Conservation (phyloP, 1,140 invertebrate species). For the Adoxophyes honmai region DNA sequence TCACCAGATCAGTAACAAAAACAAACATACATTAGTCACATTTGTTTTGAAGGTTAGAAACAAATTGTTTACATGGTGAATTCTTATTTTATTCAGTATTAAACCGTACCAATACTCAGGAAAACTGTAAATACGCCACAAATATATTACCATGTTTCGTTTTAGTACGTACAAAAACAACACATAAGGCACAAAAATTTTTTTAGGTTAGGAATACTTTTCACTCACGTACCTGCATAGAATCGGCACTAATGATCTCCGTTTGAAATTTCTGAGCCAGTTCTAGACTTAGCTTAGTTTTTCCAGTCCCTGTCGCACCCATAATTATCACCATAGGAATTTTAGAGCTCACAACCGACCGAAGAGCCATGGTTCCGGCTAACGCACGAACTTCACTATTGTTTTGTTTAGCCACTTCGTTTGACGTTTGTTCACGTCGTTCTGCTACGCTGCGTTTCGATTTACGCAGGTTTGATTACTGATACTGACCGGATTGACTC, state of each 20-base stretch:
- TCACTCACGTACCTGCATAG: constrained; percentile 92
- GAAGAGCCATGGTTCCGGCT: constrained; percentile 56
- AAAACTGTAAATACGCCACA: too few species aligned
- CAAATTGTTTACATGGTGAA: too few species aligned
- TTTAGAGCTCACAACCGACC: constrained; percentile 55
- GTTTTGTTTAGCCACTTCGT: constrained; percentile 46
- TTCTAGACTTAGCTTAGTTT: constrained; percentile 96
- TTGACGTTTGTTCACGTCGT: constrained; percentile 14
- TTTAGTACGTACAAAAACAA: too few species aligned
- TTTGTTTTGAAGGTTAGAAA: too few species aligned
- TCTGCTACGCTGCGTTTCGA: constrained; percentile 27
- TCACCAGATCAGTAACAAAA: too few species aligned
- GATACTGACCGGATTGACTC: too few species aligned
- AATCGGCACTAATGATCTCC: constrained; percentile 99
- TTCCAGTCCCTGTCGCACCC: constrained; percentile 97
- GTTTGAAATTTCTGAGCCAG: constrained; percentile 91
- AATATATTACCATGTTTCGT: too few species aligned
- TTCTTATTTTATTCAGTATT: too few species aligned
- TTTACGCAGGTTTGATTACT: constrained; percentile 23
- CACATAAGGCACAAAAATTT: constrained; percentile 12
- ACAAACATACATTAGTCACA: too few species aligned
- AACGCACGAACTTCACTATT: constrained; percentile 61
- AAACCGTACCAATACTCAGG: too few species aligned
- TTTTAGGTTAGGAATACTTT: constrained; percentile 52
- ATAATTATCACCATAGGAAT: constrained; percentile 92